phyloP scores from a whole-genome alignment of 2,797 vertebrate species.

The Melanotaenia boesemani region DNA sequence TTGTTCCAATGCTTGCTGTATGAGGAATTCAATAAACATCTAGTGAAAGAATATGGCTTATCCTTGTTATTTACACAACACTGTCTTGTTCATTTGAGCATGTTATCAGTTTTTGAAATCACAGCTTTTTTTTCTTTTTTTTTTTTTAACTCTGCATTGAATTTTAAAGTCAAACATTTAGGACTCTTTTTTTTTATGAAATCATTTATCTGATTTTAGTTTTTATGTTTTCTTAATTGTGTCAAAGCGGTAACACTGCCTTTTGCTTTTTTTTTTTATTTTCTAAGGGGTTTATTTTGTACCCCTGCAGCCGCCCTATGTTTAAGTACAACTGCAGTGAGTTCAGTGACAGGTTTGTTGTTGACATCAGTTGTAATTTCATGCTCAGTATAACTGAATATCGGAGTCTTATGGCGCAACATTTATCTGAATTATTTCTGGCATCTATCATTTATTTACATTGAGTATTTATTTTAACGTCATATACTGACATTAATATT shows the following conservation, averaged over 20 bases:
- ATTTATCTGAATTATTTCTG: background rate
- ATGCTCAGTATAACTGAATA: background rate
- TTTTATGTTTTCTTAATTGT: background rate
- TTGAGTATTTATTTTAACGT: background rate
- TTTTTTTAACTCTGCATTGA: background rate
- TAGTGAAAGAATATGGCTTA: constrained; percentile 65
- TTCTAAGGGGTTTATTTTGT: background rate
- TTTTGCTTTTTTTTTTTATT: no score
- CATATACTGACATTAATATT: background rate
- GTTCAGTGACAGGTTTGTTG: background rate
- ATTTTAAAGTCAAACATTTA: background rate
- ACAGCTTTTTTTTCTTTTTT: background rate
- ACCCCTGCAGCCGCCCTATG: background rate
- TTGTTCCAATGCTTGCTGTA: constrained; percentile 69
- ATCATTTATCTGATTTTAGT: background rate
- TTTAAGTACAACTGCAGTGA: background rate
- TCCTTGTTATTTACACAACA: constrained; percentile 35
- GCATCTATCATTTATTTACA: background rate
- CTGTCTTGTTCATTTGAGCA: background rate
- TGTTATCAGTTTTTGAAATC: background rate
- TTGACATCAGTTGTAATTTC: background rate
- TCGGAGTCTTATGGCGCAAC: background rate
- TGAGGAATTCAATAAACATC: constrained; percentile 75
- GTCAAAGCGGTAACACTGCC: background rate
- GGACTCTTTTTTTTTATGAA: background rate